These are phyloP conservation scores for Leptocoma aspasia DNA, from an alignment of 2,113 vertebrate species.

Conservation along the genomic window DNA sequence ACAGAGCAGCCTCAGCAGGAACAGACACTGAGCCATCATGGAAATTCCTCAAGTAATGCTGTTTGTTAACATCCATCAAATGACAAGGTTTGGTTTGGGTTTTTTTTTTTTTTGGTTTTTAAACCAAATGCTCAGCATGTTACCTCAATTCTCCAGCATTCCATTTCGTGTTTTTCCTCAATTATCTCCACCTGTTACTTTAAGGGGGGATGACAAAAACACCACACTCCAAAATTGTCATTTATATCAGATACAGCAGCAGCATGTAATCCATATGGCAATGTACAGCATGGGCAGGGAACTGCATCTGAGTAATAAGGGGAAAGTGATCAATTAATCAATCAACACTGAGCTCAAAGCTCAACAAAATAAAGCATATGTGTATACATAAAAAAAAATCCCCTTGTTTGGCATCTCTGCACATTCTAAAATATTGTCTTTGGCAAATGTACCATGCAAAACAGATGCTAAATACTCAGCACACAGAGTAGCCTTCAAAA, in stretches of 20 bases:
- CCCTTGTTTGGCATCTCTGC: neutral
- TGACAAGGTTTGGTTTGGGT: neutral
- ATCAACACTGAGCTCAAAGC: neutral
- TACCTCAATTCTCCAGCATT: neutral
- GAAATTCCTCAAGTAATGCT: neutral
- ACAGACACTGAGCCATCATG: accelerated
- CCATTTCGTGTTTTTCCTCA: neutral
- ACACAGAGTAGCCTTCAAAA: neutral
- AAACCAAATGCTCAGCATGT: neutral
- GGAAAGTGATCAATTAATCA: neutral
- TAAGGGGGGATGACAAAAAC: neutral
- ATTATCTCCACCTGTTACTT: neutral
- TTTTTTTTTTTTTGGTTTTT: neutral
- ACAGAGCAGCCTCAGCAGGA: neutral
- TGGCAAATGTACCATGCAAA: neutral
- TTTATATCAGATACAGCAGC: neutral
- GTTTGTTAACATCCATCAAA: neutral
- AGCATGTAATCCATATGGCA: neutral
- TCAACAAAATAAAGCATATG: conserved; percentile 8
- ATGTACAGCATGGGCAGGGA: neutral
- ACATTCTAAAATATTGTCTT: neutral
- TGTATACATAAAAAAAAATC: neutral
- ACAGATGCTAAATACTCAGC: neutral
- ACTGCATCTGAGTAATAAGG: neutral
- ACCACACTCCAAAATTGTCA: neutral